These are phyloP conservation scores for Cephus rjabovi DNA, from an alignment of 2,888 invertebrate genomes.

Conservation along the genomic window DNA sequence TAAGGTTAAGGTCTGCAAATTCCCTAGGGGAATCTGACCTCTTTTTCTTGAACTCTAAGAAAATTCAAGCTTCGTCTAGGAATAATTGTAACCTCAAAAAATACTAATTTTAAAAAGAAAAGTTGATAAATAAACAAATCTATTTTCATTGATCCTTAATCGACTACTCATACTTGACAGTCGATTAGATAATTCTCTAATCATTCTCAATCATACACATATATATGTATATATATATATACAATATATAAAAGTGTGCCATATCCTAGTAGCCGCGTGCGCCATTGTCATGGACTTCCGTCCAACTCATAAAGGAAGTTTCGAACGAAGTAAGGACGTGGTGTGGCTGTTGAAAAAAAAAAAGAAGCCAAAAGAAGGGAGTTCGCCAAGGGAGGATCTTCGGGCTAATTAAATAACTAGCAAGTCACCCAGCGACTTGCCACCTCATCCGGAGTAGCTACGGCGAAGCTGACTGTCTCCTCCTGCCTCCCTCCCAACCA, in stretches of 20 bases:
- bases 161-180: too few species aligned
- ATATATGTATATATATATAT: too few species aligned
- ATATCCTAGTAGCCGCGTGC: background rate
- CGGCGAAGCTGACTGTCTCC: slow-evolving; percentile 23
- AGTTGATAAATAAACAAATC: background rate
- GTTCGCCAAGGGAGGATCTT: slow-evolving; percentile 53
- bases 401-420: slow-evolving; percentile 63
- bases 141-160: background rate
- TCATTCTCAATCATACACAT: too few species aligned
- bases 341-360: slow-evolving; percentile 32
- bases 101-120: background rate
- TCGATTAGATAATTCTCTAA: too few species aligned
- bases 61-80: background rate
- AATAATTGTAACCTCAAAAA: background rate
- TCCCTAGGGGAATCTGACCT: slow-evolving; percentile 59
- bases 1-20: slow-evolving; percentile 36
- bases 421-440: slow-evolving; percentile 61
- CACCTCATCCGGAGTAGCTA: slow-evolving; percentile 44
- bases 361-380: slow-evolving; percentile 34
- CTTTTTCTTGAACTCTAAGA: slow-evolving; percentile 37
- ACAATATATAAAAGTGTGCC: background rate
- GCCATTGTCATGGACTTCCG: background rate
- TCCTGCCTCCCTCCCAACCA: slow-evolving; percentile 29
- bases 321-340: background rate
- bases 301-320: slow-evolving; percentile 29